Conservation (phyloP, 2,888 invertebrate species). For the Cephalotes varians region DNA sequence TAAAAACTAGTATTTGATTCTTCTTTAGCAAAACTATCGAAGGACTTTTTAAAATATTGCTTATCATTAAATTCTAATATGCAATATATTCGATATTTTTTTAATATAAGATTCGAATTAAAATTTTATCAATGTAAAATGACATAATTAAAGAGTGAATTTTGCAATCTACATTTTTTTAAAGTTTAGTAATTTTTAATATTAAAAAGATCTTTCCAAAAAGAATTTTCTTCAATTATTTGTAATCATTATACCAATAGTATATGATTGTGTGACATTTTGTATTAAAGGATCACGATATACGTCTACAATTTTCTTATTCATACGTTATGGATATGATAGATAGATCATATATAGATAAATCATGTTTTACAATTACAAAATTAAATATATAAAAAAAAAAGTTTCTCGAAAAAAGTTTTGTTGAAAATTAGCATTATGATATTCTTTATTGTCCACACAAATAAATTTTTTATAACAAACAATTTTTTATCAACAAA, state of each 20-base stretch:
- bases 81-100: constrained; percentile 14
- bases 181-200: neutral
- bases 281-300: neutral
- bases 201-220: neutral
- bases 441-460: neutral
- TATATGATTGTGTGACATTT: neutral
- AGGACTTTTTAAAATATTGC: neutral
- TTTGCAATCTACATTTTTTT: neutral
- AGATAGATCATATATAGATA: too few species aligned
- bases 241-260: neutral
- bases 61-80: neutral
- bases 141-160: neutral
- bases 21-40: neutral
- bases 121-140: constrained; percentile 3
- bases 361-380: neutral
- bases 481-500: too few species aligned
- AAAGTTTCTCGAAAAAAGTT: neutral
- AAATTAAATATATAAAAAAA: neutral
- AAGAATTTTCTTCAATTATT: neutral
- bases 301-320: neutral
- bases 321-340: neutral
- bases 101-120: neutral
- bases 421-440: neutral
- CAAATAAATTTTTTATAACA: too few species aligned
- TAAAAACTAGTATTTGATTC: neutral